A percentile compares a stretch with the other conserved stretches of the same genome.
Evolutionary conservation across 2,113 vertebrate species (phyloP).

Genomic region (Sisor rabdophorus): DNA sequence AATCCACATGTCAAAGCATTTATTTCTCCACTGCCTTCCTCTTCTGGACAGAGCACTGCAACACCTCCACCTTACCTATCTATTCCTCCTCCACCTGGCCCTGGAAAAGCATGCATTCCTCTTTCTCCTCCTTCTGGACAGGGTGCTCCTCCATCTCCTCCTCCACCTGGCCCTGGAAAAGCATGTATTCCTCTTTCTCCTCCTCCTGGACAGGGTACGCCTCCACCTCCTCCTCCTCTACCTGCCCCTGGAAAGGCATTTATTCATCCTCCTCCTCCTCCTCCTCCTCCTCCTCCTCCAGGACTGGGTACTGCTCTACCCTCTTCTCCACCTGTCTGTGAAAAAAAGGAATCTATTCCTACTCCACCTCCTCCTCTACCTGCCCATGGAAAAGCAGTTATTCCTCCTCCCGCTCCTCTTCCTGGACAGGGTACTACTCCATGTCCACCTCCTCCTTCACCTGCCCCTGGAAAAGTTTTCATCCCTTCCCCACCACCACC

Average conservation of each 20-base stretch:
- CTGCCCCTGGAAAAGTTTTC: background rate
- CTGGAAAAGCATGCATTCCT: background rate
- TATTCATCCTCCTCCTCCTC: conserved; percentile 14
- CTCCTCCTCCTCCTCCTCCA: conserved; percentile 6
- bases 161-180: no score
- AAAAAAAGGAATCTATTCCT: no score
- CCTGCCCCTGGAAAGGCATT: background rate
- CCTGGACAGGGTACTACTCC: background rate
- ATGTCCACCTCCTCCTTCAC: conserved; percentile 21
- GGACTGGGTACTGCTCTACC: background rate
- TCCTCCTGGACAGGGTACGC: background rate
- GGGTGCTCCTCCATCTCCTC: conserved; percentile 14
- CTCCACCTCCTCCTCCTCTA: conserved; percentile 2
- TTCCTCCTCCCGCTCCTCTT: conserved; percentile 19
- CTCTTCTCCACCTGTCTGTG: no score
- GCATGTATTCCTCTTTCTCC: no score
- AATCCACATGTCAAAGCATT: no score
- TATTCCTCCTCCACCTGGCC: background rate
- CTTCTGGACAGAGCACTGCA: no score
- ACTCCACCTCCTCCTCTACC: conserved; percentile 4
- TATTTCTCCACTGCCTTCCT: no score
- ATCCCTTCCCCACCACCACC: conserved; percentile 28
- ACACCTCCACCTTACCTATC: no score
- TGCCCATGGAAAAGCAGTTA: background rate
- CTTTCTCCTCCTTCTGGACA: conserved; percentile 11